A percentile compares a stretch with the other conserved stretches of the same genome.
Conservation (phyloP, 2,113 vertebrate genomes). For the Hystrix cristata region DNA sequence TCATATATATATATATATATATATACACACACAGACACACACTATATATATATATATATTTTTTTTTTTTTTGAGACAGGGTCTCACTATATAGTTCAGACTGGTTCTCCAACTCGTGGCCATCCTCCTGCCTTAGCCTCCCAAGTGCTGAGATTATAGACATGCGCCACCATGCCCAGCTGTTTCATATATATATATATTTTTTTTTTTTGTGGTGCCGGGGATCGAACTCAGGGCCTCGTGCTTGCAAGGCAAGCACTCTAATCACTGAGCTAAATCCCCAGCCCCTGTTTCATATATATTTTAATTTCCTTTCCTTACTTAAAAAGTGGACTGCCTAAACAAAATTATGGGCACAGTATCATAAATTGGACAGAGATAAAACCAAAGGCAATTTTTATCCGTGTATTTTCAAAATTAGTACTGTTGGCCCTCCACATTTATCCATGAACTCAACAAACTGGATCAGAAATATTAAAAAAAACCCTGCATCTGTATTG, state of each 20-base stretch:
- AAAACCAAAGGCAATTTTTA: conserved; percentile 71
- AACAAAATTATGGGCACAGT: background rate
- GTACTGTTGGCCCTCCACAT: background rate
- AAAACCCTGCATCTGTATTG: background rate
- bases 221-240: too few relatives aligned
- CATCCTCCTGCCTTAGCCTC: too few relatives aligned
- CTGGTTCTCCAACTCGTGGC: too few relatives aligned
- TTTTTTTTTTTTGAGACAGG: too few relatives aligned
- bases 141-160: too few relatives aligned
- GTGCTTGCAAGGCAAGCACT: too few relatives aligned
- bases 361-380: conserved; percentile 48
- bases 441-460: conserved; percentile 16
- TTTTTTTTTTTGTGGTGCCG: too few relatives aligned
- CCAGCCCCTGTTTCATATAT: conserved; percentile 9
- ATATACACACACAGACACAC: background rate
- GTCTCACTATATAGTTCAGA: too few relatives aligned
- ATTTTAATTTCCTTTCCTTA: conserved; percentile 43
- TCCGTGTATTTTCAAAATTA: conserved; percentile 67
- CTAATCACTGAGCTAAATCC: too few relatives aligned
- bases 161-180: too few relatives aligned
- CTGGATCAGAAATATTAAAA: background rate
- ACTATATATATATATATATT: too few relatives aligned
- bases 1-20: conserved; percentile 50
- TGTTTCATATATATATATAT: too few relatives aligned
- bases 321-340: conserved; percentile 35